A percentile compares a stretch with the other conserved stretches of the same genome.
phyloP scores from a whole-genome alignment of 2,797 vertebrate species.

The Distichodus sexfasciatus region DNA sequence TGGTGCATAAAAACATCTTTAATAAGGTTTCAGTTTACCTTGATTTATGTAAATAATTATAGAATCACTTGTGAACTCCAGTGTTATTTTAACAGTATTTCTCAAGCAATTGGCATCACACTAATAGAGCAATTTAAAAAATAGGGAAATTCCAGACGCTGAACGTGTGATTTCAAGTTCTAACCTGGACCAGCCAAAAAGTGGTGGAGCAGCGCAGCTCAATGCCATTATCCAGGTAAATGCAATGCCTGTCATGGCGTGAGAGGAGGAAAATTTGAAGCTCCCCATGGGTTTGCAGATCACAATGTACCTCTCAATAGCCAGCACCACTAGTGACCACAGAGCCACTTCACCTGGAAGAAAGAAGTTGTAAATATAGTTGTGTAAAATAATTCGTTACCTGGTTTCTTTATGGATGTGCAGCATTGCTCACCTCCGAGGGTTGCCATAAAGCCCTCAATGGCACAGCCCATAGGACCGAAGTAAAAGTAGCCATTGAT shows the following conservation, averaged over 20 bases:
- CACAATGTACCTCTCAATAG: slow-evolving; percentile 57
- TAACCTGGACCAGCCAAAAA: slow-evolving; percentile 72
- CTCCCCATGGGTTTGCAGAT: slow-evolving; percentile 73
- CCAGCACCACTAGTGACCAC: slow-evolving; percentile 54
- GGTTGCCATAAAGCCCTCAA: slow-evolving; percentile 68
- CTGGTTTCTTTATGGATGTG: not conserved
- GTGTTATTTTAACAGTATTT: not conserved
- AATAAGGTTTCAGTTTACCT: too few species aligned
- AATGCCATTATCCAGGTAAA: slow-evolving; percentile 70
- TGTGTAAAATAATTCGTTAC: not conserved
- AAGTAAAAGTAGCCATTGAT: slow-evolving; percentile 66
- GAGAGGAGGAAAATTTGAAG: slow-evolving; percentile 60
- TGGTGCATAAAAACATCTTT: too few species aligned
- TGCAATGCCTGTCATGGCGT: slow-evolving; percentile 61
- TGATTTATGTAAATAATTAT: not conserved
- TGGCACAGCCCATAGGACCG: slow-evolving; percentile 50
- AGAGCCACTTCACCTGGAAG: slow-evolving; percentile 45
- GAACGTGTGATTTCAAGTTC: not conserved
- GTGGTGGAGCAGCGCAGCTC: slow-evolving; percentile 58
- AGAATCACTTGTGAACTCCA: not conserved
- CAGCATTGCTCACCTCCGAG: slow-evolving; percentile 62
- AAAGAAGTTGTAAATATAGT: not conserved
- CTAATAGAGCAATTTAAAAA: too few species aligned
- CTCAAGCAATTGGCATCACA: too few species aligned
- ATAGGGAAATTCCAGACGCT: too few species aligned